phyloP scores from a whole-genome alignment of 2,888 invertebrate genomes.

The Tortricodes alternella region DNA sequence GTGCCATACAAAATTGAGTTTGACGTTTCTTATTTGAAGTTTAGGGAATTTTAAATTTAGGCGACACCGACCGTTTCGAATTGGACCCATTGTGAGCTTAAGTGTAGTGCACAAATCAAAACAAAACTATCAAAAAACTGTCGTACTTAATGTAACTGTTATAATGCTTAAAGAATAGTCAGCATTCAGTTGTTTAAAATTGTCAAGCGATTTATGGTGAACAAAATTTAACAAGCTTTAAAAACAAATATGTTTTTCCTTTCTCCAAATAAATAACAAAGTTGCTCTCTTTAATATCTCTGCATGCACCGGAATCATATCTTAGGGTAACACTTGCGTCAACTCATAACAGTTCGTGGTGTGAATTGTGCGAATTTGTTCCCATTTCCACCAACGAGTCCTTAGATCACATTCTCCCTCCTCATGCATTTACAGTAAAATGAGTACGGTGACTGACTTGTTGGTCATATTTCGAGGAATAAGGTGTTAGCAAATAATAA shows the following conservation, averaged over 20 bases:
- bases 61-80: too few relatives aligned
- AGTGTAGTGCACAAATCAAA: too few relatives aligned
- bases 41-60: too few relatives aligned
- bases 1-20: too few relatives aligned
- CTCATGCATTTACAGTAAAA: neutral
- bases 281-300: constrained; percentile 7
- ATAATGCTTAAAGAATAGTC: too few relatives aligned
- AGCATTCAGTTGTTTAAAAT: too few relatives aligned
- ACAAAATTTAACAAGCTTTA: neutral
- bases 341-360: constrained; percentile 13
- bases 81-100: too few relatives aligned
- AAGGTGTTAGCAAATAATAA: constrained; percentile 26
- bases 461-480: neutral
- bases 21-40: too few relatives aligned
- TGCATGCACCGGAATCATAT: constrained; percentile 18
- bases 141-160: too few relatives aligned
- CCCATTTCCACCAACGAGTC: neutral
- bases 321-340: constrained; percentile 21
- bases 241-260: neutral
- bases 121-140: too few relatives aligned
- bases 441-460: neutral
- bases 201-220: neutral
- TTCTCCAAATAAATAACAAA: neutral
- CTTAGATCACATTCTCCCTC: neutral
- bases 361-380: neutral